phyloP scores from a whole-genome alignment of 2,888 invertebrate species.

The Conistra vaccinii region DNA sequence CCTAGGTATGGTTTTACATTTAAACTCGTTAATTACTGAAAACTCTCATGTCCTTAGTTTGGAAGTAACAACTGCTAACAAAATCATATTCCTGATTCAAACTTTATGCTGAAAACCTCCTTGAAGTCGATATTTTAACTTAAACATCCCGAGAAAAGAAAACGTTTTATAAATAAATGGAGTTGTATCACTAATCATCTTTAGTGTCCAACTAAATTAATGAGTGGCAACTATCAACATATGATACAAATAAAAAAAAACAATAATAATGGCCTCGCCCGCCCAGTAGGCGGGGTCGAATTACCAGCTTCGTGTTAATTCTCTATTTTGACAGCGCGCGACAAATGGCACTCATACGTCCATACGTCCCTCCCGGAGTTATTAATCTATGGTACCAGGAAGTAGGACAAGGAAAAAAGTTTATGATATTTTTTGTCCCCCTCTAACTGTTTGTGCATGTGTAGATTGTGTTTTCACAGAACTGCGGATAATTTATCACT shows the following conservation, averaged over 20 bases:
- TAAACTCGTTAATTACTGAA: no score
- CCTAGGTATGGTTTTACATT: no score
- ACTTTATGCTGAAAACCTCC: background rate
- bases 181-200: constrained; percentile 50
- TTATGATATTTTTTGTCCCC: constrained; percentile 76
- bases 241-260: constrained; percentile 47
- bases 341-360: constrained; percentile 85
- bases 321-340: constrained; percentile 88
- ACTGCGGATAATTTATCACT: constrained; percentile 64
- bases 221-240: constrained; percentile 53
- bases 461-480: constrained; percentile 70
- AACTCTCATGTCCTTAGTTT: background rate
- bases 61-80: background rate
- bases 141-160: background rate
- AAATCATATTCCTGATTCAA: background rate
- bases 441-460: constrained; percentile 77
- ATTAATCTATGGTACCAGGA: constrained; percentile 83
- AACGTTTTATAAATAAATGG: constrained; percentile 29
- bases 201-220: constrained; percentile 47
- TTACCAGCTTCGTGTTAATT: constrained; percentile 82
- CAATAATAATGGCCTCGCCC: constrained; percentile 67
- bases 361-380: constrained; percentile 75
- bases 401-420: constrained; percentile 72
- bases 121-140: background rate
- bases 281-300: constrained; percentile 84